phyloP scores from a whole-genome alignment of 2,888 invertebrate genomes.

The Bombylius major region DNA sequence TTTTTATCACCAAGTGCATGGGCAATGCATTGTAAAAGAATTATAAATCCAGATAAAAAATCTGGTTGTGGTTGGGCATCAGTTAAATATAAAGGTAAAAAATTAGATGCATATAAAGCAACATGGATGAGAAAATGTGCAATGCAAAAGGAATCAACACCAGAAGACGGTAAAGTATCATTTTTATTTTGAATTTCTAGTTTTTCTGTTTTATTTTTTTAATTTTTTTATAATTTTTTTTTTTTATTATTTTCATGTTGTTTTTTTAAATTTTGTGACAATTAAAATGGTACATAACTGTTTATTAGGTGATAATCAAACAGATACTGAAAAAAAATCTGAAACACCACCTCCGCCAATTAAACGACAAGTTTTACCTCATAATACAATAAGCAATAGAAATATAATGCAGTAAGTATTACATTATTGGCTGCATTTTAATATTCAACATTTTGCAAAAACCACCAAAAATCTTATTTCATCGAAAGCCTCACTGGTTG shows the following conservation, averaged over 20 bases:
- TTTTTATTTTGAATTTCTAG: not conserved
- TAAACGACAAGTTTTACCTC: constrained; percentile 57
- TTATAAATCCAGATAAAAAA: constrained; percentile 82
- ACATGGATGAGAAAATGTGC: constrained; percentile 65
- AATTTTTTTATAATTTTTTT: too few relatives aligned
- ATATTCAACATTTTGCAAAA: too few relatives aligned
- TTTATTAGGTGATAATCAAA: constrained; percentile 41
- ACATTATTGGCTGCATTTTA: not conserved
- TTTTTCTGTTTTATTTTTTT: too few relatives aligned
- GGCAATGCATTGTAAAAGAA: constrained; percentile 84
- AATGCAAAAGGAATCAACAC: constrained; percentile 41
- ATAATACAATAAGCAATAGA: constrained; percentile 61
- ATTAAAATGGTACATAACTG: not conserved
- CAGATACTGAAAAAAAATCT: constrained; percentile 49
- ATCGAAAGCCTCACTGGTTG: too few relatives aligned
- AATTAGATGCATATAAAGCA: constrained; percentile 78
- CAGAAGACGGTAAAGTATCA: constrained; percentile 17
- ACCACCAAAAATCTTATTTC: too few relatives aligned
- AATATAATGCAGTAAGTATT: constrained; percentile 61
- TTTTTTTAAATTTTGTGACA: not conserved
- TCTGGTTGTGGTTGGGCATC: constrained; percentile 92
- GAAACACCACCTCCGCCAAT: constrained; percentile 46
- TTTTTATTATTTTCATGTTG: not conserved
- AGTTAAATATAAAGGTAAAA: constrained; percentile 75
- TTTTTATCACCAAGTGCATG: constrained; percentile 86